Base-by-base conservation (phyloP, 2,797 vertebrate genomes). In the Gambelia wislizenii region DNA sequence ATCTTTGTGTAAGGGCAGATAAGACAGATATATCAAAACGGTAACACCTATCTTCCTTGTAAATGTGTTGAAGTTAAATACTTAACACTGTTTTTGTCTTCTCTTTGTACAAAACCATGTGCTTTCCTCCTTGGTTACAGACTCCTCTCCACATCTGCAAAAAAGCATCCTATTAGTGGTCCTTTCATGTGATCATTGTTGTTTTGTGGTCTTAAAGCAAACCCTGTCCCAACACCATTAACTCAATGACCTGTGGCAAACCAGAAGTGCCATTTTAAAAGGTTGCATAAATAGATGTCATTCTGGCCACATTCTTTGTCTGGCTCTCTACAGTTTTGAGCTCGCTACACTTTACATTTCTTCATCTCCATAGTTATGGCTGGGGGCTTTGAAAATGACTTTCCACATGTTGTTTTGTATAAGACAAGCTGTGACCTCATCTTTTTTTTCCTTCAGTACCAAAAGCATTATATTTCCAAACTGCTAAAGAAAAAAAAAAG, bases 301-400 rank as follows among this genome's bases (percentile, higher is more conserved):
- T 88, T 93, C 76, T 12, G 76, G 84, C 36, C 8, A 76, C 70
- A 47, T 84, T 86, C 33, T 90, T 93, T 88, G 25, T 87, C 10
- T 33, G 56, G 76, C 12, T 89, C 67, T 87, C 86, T 81, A 13
- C 77, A 92, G 89, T 49, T 16, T 33, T 87, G 89, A 87, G 44
- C 56, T 92, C 0, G 0, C 59, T 91, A 76, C 87, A 74, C 52
- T 92, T 92, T 70, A 47, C 92, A 89, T 79, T 59, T 91, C 91
- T 78, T 93, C 78, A 52, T 93, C 64, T 93, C 83, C 4, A 6
- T 89, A 93, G 56, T 87, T 90, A 59, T 92, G 93, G 93, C 91
- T 95, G 89, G 77, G 70, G 87, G 83, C 84, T 93, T 91, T 91
- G 78, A 95, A 93, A 93, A 93, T 42, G 25, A 6, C 33, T 30